Base-by-base conservation (phyloP, 2,113 vertebrate genomes). In the Acrocephalus arundinaceus region DNA sequence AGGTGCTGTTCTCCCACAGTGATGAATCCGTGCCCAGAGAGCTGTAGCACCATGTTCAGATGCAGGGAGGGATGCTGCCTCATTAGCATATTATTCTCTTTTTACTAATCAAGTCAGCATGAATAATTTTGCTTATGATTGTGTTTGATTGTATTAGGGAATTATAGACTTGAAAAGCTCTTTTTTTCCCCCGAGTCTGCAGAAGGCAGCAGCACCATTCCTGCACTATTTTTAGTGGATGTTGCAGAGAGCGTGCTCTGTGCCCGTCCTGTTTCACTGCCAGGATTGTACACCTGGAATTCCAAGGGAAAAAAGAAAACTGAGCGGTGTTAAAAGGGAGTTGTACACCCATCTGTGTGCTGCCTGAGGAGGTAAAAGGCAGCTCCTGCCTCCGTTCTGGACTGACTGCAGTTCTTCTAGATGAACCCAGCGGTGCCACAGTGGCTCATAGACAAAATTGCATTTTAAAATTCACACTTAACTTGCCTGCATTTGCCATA, bases 101-200 rank as follows among this genome's bases (percentile, higher is more conserved):
- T 86, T 43, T 83, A 35, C 70, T 93, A 82, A 94, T 94, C 84
- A 89, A 81, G 72, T 39, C 77, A 72, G 61, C 8, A 1, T 82
- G 89, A 91, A 89, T 97, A 78, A 67, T 89, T 87, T 55, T 61
- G 62, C 28, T 78, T 41, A 13, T 48, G 70, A 89, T 75, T 88
- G 49, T 61, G 33, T 67, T 89, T 95, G 92, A 96, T 84, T 92
- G 76, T 95, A 71, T 94, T 81, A 76, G 52, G 25, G 43, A 90
- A 83, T 83, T 62, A 52, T 1, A 80, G 81, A 83, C 43, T 84
- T 70, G 71, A 79, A 76, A 76, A 85, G 15, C 13, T 17, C 9
- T 43, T 39, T 66, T 45, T 54, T 33, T 6, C 3, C 6, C 3
- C 17, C 2, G 13, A 28, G 45, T 70, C 63, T 83, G 49, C 33